These are phyloP conservation scores for Lymantria dispar DNA, from an alignment of 2,888 invertebrate species.

Conservation along the genomic window DNA sequence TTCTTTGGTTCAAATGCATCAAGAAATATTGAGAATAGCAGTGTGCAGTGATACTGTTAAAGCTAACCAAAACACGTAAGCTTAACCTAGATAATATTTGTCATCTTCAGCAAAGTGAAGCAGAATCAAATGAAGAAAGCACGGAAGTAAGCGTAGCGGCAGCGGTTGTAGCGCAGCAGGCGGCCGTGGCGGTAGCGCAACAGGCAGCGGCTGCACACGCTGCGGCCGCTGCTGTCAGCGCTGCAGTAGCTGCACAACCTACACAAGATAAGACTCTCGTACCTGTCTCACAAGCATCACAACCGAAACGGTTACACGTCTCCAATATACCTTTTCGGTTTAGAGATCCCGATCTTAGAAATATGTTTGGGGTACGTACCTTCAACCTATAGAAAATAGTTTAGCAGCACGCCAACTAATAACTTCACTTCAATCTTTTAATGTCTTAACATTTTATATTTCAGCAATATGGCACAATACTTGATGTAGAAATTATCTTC, in stretches of 20 bases:
- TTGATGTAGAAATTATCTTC: constrained; percentile 99
- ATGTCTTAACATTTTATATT: constrained; percentile 74
- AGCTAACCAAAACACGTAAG: no score
- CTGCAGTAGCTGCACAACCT: constrained; percentile 57
- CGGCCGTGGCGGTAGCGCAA: constrained; percentile 60
- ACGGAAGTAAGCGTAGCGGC: constrained; percentile 78
- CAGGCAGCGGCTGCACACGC: constrained; percentile 79
- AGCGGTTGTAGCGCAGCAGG: constrained; percentile 63
- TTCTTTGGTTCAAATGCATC: no score
- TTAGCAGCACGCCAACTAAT: constrained; percentile 42
- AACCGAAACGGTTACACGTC: constrained; percentile 98
- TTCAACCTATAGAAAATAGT: constrained; percentile 6
- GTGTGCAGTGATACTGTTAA: no score
- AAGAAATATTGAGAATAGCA: no score
- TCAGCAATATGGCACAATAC: constrained; percentile 99
- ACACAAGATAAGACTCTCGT: constrained; percentile 78
- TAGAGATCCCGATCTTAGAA: constrained; percentile 98
- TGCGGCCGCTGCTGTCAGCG: constrained; percentile 66
- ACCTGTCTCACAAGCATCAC: constrained; percentile 77
- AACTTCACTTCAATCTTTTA: constrained; percentile 33
- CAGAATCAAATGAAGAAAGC: constrained; percentile 80
- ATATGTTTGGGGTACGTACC: constrained; percentile 97
- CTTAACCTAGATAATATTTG: background rate
- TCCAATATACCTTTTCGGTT: constrained; percentile 99
- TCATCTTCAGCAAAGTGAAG: constrained; percentile 59